These are phyloP conservation scores for Pogonomyrmex californicus DNA, from an alignment of 1,140 invertebrate species.

Conservation along the genomic window DNA sequence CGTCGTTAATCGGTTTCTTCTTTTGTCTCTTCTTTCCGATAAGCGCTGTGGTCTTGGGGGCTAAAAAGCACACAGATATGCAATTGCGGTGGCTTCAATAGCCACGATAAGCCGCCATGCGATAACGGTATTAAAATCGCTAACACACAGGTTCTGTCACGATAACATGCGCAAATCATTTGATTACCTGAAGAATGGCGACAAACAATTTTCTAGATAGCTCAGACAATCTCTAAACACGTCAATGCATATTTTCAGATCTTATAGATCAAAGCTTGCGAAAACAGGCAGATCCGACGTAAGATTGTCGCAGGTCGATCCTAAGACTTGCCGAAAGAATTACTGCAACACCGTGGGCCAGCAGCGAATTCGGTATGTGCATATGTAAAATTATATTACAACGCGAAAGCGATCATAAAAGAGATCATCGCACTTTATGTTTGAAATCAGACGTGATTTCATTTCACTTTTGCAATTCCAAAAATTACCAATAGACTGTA, in stretches of 20 bases:
- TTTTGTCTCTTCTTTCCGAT: neutral
- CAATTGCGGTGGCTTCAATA: neutral
- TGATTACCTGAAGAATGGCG: neutral
- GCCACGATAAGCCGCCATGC: neutral
- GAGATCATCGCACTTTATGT: neutral
- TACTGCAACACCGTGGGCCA: conserved; percentile 50
- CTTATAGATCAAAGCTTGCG: conserved; percentile 82
- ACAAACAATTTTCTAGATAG: neutral
- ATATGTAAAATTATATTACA: neutral
- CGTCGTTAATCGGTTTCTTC: neutral
- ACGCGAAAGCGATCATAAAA: neutral
- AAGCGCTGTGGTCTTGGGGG: neutral
- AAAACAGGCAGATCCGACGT: conserved; percentile 84
- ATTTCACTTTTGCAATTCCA: neutral
- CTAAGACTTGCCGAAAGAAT: conserved; percentile 65
- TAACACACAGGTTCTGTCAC: neutral
- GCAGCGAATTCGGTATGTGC: conserved; percentile 70
- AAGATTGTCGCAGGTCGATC: conserved; percentile 85
- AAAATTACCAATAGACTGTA: neutral
- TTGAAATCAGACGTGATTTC: neutral
- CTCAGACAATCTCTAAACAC: neutral
- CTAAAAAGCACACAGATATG: neutral
- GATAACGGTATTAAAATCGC: conserved; percentile 9
- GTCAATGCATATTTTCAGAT: conserved; percentile 64
- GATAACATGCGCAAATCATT: neutral